Base-by-base conservation (phyloP, 2,888 invertebrate species). In the Steinernema hermaphroditum region DNA sequence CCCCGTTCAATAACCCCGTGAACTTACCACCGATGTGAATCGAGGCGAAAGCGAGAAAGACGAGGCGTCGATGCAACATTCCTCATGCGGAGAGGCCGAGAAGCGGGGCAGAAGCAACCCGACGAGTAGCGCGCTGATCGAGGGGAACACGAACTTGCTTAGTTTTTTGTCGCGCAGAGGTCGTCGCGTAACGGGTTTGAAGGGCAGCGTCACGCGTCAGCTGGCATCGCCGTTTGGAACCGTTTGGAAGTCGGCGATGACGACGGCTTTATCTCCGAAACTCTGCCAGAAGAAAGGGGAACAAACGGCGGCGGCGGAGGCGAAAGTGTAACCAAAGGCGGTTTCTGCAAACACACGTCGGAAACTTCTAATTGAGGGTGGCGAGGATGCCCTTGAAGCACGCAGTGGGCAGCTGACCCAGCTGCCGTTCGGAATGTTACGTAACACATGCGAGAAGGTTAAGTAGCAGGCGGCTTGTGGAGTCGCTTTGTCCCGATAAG, bases 241-340 rank as follows among this genome's bases (percentile, higher is more conserved):
- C 54, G 54, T n/a, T n/a, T 6, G 49, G 49, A 8, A 8, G 49
- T n/a, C 12, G 41, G 41, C 6, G 19, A 2, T 19, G 46, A n/a
- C 19, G 46, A 46, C 19, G 46, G 46, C 46, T 46, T 46, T 46
- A 54, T 27, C n/a, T 22, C 27, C 54, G 54, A 37, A 37, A 37
- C 27, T 22, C 54, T 22, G 4, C 9, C 6, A 8, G 27, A 24
- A 27, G 27, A 24, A 54, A 54, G 27, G 27, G 24, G 54, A 24
- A 24, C 54, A 54, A 16, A 27, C 54, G 54, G 22, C 27, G 54
- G 22, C 27, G 54, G 54, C 54, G 54, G n/a, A 19, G 14, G 54
- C 22, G 54, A 54, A 54, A 54, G 54, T 54, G 54, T 54, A 54
- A 54, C 54, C 54, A 16, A 54, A 27, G 54, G 54, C 54, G 54